These are phyloP conservation scores for Garra rufa DNA, from an alignment of 2,113 vertebrate species.

Conservation along the genomic window DNA sequence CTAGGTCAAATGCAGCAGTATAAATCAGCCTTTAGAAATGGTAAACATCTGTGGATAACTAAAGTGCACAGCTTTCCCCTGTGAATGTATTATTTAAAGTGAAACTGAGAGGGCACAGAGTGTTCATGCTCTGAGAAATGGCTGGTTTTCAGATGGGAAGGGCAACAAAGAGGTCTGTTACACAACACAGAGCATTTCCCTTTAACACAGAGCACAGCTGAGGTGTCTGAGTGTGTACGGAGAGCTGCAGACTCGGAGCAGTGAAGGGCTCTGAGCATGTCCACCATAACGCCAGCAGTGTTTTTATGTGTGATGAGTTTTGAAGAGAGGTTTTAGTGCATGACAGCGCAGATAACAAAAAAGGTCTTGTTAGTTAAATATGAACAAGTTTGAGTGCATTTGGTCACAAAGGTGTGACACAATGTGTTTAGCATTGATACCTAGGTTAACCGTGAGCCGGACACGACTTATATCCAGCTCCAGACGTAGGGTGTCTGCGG, in stretches of 20 bases:
- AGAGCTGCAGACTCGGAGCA: conserved; percentile 96
- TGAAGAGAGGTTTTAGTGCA: background rate
- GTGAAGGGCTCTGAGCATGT: conserved; percentile 92
- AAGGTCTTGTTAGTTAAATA: background rate
- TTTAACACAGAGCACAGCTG: conserved; percentile 59
- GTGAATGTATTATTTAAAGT: background rate
- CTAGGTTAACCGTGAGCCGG: conserved; percentile 97
- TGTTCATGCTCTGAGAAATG: background rate
- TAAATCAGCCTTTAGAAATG: background rate
- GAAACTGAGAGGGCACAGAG: background rate
- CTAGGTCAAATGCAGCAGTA: background rate
- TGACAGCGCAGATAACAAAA: background rate
- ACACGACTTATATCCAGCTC: conserved; percentile 94
- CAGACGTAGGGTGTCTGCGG: conserved; percentile 91
- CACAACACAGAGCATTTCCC: background rate
- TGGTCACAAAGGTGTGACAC: background rate
- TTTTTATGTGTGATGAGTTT: conserved; percentile 30
- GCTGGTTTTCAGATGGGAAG: background rate
- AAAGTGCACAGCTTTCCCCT: background rate
- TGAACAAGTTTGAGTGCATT: background rate
- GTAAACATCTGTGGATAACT: background rate
- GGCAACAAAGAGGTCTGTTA: background rate
- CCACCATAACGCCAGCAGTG: conserved; percentile 75
- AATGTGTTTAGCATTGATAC: conserved; percentile 75
- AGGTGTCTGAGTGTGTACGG: conserved; percentile 90